These are phyloP conservation scores for Orthonyx spaldingii DNA, from an alignment of 2,113 vertebrate species.

Conservation along the genomic window DNA sequence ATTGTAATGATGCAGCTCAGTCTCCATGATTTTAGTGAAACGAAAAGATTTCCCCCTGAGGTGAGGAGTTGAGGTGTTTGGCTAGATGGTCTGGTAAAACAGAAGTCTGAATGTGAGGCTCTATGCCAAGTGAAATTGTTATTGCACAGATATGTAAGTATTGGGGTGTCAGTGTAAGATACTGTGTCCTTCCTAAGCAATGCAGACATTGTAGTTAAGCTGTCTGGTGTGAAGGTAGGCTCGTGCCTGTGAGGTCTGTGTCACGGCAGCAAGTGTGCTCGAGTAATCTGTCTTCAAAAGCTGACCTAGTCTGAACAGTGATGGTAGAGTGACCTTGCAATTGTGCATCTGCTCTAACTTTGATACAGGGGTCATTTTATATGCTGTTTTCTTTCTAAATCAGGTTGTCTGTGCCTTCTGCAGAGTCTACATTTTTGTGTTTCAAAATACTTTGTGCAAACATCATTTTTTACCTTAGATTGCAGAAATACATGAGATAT, in stretches of 20 bases:
- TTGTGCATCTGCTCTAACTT: conserved; percentile 26
- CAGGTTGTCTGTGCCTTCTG: conserved; percentile 5
- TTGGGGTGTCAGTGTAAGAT: neutral
- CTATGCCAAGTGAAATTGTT: neutral
- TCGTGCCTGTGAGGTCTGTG: neutral
- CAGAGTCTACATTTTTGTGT: conserved; percentile 39
- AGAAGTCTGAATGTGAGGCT: neutral
- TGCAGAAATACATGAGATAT: neutral
- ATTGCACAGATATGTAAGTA: neutral
- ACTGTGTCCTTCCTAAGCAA: neutral
- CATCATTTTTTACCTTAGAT: conserved; percentile 14
- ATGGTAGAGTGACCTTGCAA: conserved; percentile 31
- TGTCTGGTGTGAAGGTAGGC: neutral
- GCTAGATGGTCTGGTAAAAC: neutral
- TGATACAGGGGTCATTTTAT: conserved; percentile 15
- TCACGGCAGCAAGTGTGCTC: neutral
- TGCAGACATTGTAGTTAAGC: neutral
- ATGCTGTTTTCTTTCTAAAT: conserved; percentile 40
- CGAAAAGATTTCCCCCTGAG: neutral
- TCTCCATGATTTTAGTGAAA: neutral
- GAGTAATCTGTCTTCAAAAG: conserved; percentile 42
- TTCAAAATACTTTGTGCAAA: conserved; percentile 22
- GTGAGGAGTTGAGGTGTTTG: neutral
- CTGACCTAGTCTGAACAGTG: conserved; percentile 11
- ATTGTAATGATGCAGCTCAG: neutral